A percentile compares a stretch with the other conserved stretches of the same genome.
Conservation (phyloP, 1,140 invertebrate genomes). For the Bombus pascuorum region DNA sequence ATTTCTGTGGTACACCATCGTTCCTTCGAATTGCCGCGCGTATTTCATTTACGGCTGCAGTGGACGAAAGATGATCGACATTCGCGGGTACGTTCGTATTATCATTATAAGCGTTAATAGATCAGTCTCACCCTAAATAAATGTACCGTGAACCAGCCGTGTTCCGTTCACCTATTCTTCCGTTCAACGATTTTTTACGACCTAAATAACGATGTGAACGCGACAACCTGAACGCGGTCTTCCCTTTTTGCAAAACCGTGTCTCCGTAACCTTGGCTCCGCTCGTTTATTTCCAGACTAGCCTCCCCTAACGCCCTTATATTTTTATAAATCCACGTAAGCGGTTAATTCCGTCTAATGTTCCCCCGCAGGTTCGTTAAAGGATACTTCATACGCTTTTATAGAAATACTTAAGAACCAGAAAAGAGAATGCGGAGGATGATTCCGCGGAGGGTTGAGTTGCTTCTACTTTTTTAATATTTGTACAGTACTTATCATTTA, state of each 20-base stretch:
- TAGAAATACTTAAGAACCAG: constrained; percentile 28
- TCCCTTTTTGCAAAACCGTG: constrained; percentile 5
- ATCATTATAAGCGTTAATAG: constrained; percentile 1
- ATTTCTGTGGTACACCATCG: no score
- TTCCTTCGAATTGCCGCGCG: background rate
- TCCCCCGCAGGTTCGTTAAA: constrained; percentile 33
- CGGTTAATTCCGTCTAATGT: constrained; percentile 37
- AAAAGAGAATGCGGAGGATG: background rate
- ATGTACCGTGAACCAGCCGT: background rate
- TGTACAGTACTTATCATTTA: background rate
- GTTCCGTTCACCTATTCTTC: constrained; percentile 26
- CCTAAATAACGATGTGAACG: constrained; percentile 26
- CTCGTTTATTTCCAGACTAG: constrained; percentile 31
- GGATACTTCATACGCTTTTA: constrained; percentile 26
- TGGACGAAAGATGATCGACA: background rate
- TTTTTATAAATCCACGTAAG: constrained; percentile 45
- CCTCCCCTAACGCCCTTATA: constrained; percentile 36
- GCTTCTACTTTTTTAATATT: background rate
- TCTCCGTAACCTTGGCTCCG: constrained; percentile 39
- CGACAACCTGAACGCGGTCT: background rate
- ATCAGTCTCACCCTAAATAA: constrained; percentile 25
- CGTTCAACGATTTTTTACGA: constrained; percentile 27
- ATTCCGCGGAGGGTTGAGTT: background rate
- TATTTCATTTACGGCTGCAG: background rate
- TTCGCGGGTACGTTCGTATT: no score